Conservation (phyloP, 2,113 vertebrate genomes). For the Heliornis fulica region DNA sequence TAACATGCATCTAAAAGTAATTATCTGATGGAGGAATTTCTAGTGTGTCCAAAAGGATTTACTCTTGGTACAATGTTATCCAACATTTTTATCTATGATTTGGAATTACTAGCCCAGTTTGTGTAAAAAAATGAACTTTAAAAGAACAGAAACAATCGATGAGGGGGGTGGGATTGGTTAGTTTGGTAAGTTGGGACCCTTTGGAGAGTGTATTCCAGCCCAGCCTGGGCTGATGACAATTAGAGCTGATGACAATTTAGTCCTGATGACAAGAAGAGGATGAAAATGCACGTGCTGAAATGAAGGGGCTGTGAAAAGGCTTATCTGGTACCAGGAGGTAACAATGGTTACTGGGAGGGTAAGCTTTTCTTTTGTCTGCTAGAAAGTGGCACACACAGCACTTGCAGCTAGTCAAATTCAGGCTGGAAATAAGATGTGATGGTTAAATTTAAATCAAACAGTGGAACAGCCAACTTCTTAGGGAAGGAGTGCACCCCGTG, state of each 20-base stretch:
- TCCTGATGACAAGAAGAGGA: background rate
- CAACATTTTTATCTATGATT: background rate
- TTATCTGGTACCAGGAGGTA: accelerated
- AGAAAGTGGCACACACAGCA: background rate
- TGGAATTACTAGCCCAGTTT: background rate
- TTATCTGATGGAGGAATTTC: constrained; percentile 13
- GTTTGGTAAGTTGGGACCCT: background rate
- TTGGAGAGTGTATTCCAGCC: background rate
- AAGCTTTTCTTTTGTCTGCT: background rate
- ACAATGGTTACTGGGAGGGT: background rate
- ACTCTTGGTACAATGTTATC: background rate
- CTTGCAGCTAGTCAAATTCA: background rate
- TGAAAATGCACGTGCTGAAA: background rate
- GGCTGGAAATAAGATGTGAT: background rate
- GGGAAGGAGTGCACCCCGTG: background rate
- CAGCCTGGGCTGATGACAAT: background rate
- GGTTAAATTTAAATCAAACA: background rate
- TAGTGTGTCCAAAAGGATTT: background rate
- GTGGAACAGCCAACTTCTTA: background rate
- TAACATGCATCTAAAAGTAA: constrained; percentile 1
- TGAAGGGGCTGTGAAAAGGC: background rate
- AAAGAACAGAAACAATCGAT: background rate
- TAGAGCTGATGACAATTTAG: background rate
- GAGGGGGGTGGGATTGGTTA: background rate
- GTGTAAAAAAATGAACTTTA: background rate